Evolutionary conservation across 2,888 invertebrate genomes (phyloP).

Genomic region (Acrobasis repandana): DNA sequence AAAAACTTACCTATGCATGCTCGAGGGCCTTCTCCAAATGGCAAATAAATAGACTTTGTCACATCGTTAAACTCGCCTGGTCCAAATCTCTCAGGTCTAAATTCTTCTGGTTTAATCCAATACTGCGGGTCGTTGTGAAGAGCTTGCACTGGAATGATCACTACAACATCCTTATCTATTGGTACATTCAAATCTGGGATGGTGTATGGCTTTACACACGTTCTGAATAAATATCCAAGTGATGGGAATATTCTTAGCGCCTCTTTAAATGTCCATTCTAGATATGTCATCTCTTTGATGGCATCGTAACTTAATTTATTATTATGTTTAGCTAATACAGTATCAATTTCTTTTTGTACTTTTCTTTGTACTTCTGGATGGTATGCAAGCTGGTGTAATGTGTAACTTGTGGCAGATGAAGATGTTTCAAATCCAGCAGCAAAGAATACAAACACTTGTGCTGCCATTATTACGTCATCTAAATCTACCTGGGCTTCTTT

Average conservation of each 20-base stretch:
- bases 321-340: constrained; percentile 37
- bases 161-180: constrained; percentile 36
- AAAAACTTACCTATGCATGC: constrained; percentile 21
- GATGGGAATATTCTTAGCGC: constrained; percentile 44
- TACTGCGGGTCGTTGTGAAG: constrained; percentile 43
- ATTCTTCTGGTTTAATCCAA: constrained; percentile 44
- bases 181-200: constrained; percentile 27
- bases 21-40: constrained; percentile 21
- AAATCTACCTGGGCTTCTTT: constrained; percentile 32
- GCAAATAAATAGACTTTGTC: constrained; percentile 29
- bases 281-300: constrained; percentile 38
- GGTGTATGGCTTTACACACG: constrained; percentile 21
- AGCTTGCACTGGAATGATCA: constrained; percentile 43
- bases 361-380: constrained; percentile 50
- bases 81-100: constrained; percentile 43
- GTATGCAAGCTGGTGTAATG: constrained; percentile 45
- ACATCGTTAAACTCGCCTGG: constrained; percentile 30
- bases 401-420: constrained; percentile 44
- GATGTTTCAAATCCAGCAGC: constrained; percentile 46
- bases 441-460: constrained; percentile 43
- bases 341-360: constrained; percentile 50
- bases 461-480: constrained; percentile 34
- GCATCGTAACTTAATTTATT: constrained; percentile 42
- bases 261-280: constrained; percentile 44
- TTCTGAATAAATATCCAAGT: constrained; percentile 30